Base-by-base conservation (phyloP, 2,113 vertebrate species). In the Microcebus griseorufus region DNA sequence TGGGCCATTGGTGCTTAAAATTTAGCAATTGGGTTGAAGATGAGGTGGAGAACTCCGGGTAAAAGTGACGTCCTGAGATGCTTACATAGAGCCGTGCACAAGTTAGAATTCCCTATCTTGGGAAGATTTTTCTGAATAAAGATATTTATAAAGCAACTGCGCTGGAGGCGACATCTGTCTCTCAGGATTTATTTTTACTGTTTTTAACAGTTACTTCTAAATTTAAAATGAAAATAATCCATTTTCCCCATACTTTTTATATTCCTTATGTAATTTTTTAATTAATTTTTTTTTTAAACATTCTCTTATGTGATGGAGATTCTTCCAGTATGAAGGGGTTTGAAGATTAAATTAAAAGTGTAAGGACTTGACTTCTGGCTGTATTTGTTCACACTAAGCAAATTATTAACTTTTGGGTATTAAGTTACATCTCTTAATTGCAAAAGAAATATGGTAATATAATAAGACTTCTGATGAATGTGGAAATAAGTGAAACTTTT, bases 171-270 rank as follows among this genome's bases (percentile, higher is more conserved):
- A 42, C 39, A 53, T 72, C 81, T 53, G 27, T 29, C 62, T 88
- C 76, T 82, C 55, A 64, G 69, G 72, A 48, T 89, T 93, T 75
- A 75, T 83, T 86, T 95, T 94, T 90, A 73, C 45, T 80, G 12
- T 75, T 94, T 93, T 90, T 64, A 81, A 75, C 39, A 94, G 78
- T 89, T 88, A 67, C 16, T 87, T 90, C 81, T 95, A 25, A 60
- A n/a, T 93, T 88, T 89, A 88, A 96, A 81, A 76, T 93, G 37
- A 83, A 82, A 65, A 86, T 23, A 32, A 64, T 78, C 42, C 6
- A 2, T 88, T 95, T 94, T 37, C 39, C 32, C 9, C 84, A 42
- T 72, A 13, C 45, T 25, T 89, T 88, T 51, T n/a, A 80, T 93
- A 88, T 87, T 86, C n/a, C 22, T 85, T 70, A 62, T 3, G 0